A percentile compares a stretch with the other conserved stretches of the same genome.
Conservation (phyloP, 2,888 invertebrate genomes). For the Platerodrilus igneus region DNA sequence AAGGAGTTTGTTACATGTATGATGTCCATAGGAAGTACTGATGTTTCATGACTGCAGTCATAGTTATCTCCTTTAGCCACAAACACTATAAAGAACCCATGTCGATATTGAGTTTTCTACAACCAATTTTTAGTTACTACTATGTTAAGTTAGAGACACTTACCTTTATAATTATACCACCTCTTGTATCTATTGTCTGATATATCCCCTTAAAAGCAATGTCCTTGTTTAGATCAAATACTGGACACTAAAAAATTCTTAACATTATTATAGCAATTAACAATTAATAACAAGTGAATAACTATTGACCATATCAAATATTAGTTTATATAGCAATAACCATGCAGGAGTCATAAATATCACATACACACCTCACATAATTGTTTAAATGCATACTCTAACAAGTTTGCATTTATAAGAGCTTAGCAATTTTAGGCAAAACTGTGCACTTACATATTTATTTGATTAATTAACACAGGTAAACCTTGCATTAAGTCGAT, state of each 20-base stretch:
- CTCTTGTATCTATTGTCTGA: conserved; percentile 71
- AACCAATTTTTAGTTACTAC: conserved; percentile 30
- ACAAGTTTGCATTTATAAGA: too few relatives aligned
- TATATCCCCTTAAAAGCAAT: conserved; percentile 62
- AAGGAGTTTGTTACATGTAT: conserved; percentile 12
- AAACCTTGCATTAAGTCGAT: too few relatives aligned
- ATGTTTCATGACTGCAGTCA: conserved; percentile 47
- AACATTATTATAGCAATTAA: too few relatives aligned
- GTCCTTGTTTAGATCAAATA: conserved; percentile 73
- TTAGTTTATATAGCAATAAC: too few relatives aligned
- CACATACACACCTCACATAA: too few relatives aligned
- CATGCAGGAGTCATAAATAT: too few relatives aligned
- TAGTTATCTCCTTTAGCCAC: conserved; percentile 66
- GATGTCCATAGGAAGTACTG: conserved; percentile 32
- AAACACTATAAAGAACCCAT: conserved; percentile 74
- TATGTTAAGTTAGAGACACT: conserved; percentile 37
- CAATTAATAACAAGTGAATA: too few relatives aligned
- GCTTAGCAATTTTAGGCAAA: too few relatives aligned
- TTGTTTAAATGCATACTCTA: too few relatives aligned
- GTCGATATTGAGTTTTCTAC: conserved; percentile 61
- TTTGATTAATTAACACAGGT: too few relatives aligned
- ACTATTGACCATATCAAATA: too few relatives aligned
- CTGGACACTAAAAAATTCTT: conserved; percentile 77
- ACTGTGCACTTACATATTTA: too few relatives aligned
- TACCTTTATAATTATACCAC: conserved; percentile 73